Evolutionary conservation across 2,113 vertebrate species (phyloP), one percentile per base, ranked within the genome.

Genomic region (Cyprinodon variegatus): DNA sequence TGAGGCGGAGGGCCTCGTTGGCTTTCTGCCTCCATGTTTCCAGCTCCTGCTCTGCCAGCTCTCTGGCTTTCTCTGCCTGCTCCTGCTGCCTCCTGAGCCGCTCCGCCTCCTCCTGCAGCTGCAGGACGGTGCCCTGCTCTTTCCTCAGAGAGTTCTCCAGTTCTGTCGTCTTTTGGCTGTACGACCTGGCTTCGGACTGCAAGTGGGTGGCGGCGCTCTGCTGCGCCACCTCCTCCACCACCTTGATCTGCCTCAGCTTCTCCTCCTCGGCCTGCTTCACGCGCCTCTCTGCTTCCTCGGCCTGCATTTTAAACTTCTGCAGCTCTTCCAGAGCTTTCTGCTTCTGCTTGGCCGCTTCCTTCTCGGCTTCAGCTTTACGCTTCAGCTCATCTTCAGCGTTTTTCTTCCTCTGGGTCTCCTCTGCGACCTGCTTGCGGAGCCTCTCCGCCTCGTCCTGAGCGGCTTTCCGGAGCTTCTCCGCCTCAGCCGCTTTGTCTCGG

Each of bases 21-120:
- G 98, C 98, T 84, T 99, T 99, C 68, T 97, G 96, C 83, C 94
- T 94, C 97, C 98, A 99, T 46, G 71, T 96, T 82, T 99, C 97
- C 77, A 99, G 93, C 90, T 99, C 97, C 36, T 92, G 94, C 83
- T 98, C 97, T 0, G 98, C 97, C 41, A 96, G 94, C 65, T 96
- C 96, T 2, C 96, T 95, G 0, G 94, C 95, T 1, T 6, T 95
- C 87, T 97, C 94, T 0, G 97, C 97, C 60, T 97, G 96, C 0
- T 94, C 92, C 77, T 98, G 96, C 81, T 96, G 96, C 87, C 65
- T 95, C 63, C 95, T 94, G n/a, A 96, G 94, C 13, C 87, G 90
- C 12, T 96, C 95, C 0, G 97, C 96, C 83, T 98, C 97, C 87
- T 96, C 96, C 50, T 98, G 96, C 77, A 99, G 81, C 36, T 98